Evolutionary conservation across 1,140 invertebrate genomes (phyloP).

Genomic region (Alviniconcha marisindica): DNA sequence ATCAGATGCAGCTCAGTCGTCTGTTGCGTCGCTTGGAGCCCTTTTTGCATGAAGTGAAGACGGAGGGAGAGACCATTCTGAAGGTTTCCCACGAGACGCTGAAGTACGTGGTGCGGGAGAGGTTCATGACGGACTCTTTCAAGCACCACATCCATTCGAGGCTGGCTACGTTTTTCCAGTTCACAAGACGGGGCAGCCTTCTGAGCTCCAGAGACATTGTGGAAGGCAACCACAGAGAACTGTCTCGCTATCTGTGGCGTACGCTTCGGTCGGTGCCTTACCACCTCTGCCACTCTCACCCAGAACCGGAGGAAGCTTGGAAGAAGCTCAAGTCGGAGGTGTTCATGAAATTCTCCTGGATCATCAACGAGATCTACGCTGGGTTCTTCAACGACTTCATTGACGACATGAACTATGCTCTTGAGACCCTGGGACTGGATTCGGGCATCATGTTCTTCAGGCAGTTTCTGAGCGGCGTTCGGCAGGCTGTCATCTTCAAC

Average conservation of each 20-base stretch:
- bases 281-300: constrained; percentile 48
- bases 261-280: constrained; percentile 50
- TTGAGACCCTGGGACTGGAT: constrained; percentile 47
- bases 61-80: constrained; percentile 51
- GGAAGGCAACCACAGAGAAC: constrained; percentile 37
- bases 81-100: constrained; percentile 33
- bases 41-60: constrained; percentile 43
- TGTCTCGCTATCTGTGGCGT: constrained; percentile 48
- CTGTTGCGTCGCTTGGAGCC: constrained; percentile 37
- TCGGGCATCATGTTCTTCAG: constrained; percentile 44
- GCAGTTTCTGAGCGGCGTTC: constrained; percentile 39
- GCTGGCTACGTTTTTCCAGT: constrained; percentile 52
- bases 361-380: constrained; percentile 53
- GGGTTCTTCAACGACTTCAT: constrained; percentile 51
- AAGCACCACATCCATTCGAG: constrained; percentile 39
- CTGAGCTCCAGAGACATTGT: constrained; percentile 47
- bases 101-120: constrained; percentile 25
- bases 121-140: constrained; percentile 44
- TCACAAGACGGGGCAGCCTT: constrained; percentile 44
- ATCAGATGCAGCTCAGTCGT: constrained; percentile 47
- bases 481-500: constrained; percentile 44
- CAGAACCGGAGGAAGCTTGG: constrained; percentile 39
- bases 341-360: constrained; percentile 52
- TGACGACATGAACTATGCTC: constrained; percentile 44
- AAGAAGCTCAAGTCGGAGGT: constrained; percentile 47